These are phyloP conservation scores for Chlorodrepanis virens DNA, from an alignment of 2,113 vertebrate genomes.

Conservation along the genomic window DNA sequence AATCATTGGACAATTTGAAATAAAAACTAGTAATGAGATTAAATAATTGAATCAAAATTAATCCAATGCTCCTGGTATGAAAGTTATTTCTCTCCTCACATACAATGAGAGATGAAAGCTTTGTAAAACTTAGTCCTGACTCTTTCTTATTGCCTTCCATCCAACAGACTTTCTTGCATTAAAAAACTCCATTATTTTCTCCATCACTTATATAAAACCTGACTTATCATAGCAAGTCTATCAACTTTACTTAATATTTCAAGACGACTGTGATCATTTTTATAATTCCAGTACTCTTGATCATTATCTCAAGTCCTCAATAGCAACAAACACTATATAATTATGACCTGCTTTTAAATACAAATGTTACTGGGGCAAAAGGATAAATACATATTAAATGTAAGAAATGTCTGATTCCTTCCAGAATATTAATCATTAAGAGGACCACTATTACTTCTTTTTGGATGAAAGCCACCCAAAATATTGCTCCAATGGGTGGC, in stretches of 20 bases:
- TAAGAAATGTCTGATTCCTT: background rate
- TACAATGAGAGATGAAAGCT: background rate
- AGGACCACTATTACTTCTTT: background rate
- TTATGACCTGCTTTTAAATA: background rate
- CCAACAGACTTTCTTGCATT: background rate
- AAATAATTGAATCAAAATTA: background rate
- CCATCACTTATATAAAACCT: background rate
- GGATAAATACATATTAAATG: background rate
- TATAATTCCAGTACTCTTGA: background rate
- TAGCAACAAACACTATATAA: background rate
- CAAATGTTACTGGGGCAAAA: background rate
- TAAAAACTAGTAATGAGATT: background rate
- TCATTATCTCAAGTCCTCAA: background rate
- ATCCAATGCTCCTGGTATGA: background rate
- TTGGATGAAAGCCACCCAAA: background rate
- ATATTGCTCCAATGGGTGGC: background rate
- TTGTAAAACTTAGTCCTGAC: background rate
- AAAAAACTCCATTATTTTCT: background rate
- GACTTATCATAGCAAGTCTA: background rate
- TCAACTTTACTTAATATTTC: background rate
- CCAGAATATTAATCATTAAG: background rate
- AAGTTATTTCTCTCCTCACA: background rate
- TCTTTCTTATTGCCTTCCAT: background rate
- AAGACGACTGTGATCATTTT: background rate
- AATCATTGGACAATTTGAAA: background rate